A percentile compares a stretch with the other conserved stretches of the same genome.
These are phyloP conservation scores for Apodemia zela DNA, from an alignment of 2,888 invertebrate genomes.

Conservation along the genomic window DNA sequence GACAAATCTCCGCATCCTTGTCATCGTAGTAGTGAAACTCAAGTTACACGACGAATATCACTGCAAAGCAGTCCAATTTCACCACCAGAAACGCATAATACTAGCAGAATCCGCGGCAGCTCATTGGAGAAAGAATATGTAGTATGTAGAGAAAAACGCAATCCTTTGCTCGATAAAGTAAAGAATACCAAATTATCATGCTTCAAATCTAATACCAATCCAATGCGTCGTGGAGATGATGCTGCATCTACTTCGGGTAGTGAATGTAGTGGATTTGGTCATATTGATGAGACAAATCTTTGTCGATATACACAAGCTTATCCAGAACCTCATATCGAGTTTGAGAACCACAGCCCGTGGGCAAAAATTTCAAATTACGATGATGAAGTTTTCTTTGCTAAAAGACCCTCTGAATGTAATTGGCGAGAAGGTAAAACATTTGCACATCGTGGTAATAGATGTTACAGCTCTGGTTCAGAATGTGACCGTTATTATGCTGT, in stretches of 20 bases:
- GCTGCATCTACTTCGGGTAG: conserved; percentile 75
- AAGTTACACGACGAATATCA: conserved; percentile 66
- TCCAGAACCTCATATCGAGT: conserved; percentile 61
- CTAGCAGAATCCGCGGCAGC: conserved; percentile 70
- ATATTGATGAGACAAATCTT: conserved; percentile 61
- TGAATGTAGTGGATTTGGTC: conserved; percentile 75
- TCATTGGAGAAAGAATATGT: conserved; percentile 80
- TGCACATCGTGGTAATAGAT: conserved; percentile 63
- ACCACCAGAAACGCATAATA: conserved; percentile 72
- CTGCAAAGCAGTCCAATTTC: conserved; percentile 63
- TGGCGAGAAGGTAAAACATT: conserved; percentile 68
- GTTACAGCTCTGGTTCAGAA: conserved; percentile 75
- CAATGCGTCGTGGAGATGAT: conserved; percentile 70
- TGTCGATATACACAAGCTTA: conserved; percentile 60
- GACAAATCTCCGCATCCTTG: conserved; percentile 78
- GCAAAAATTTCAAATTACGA: conserved; percentile 70
- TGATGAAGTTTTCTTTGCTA: conserved; percentile 71
- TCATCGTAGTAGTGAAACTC: conserved; percentile 59
- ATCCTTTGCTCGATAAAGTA: conserved; percentile 85
- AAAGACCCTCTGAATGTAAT: conserved; percentile 59
- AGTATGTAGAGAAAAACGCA: conserved; percentile 82
- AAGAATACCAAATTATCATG: conserved; percentile 86
- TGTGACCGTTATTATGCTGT: conserved; percentile 70
- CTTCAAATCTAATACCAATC: conserved; percentile 81
- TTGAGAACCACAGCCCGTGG: conserved; percentile 76